phyloP scores from a whole-genome alignment of 1,140 invertebrate species.

The Drosophila pectinifera region DNA sequence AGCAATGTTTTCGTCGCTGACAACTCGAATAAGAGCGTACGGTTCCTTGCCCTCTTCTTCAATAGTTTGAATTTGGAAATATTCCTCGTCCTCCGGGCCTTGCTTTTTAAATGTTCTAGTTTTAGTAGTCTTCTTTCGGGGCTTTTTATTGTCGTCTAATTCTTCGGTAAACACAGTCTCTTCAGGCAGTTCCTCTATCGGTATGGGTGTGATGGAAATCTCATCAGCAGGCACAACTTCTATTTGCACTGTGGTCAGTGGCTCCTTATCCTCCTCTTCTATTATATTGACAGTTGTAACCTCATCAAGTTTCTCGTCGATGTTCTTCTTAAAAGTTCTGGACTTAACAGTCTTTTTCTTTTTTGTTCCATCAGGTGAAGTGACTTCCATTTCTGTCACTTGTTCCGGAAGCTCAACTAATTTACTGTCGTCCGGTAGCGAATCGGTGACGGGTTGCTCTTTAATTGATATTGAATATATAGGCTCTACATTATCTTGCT shows the following conservation, averaged over 20 bases:
- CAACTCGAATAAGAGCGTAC: slow-evolving; percentile 77
- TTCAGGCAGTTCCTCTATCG: slow-evolving; percentile 78
- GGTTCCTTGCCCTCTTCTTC: slow-evolving; percentile 85
- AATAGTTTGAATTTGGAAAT: slow-evolving; percentile 84
- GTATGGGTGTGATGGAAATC: slow-evolving; percentile 49
- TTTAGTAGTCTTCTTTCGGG: slow-evolving; percentile 81
- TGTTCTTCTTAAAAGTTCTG: slow-evolving; percentile 66
- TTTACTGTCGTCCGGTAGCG: slow-evolving; percentile 23
- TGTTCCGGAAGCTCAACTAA: slow-evolving; percentile 81
- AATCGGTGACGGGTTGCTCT: slow-evolving; percentile 52
- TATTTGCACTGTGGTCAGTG: slow-evolving; percentile 62
- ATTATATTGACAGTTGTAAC: slow-evolving; percentile 81
- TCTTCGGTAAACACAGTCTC: slow-evolving; percentile 85
- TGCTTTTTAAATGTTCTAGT: slow-evolving; percentile 82
- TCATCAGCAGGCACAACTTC: slow-evolving; percentile 66
- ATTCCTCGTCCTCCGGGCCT: slow-evolving; percentile 73
- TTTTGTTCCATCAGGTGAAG: slow-evolving; percentile 67
- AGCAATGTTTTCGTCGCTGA: slow-evolving; percentile 80
- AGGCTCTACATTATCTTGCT: slow-evolving; percentile 66
- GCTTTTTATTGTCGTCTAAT: slow-evolving; percentile 76
- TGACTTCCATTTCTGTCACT: slow-evolving; percentile 82
- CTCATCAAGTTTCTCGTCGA: slow-evolving; percentile 71
- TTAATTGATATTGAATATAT: slow-evolving; percentile 58
- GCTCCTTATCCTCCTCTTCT: slow-evolving; percentile 80
- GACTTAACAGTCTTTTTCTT: slow-evolving; percentile 81